These are phyloP conservation scores for Cyclina sinensis DNA, from an alignment of 1,140 invertebrate species.

Conservation along the genomic window DNA sequence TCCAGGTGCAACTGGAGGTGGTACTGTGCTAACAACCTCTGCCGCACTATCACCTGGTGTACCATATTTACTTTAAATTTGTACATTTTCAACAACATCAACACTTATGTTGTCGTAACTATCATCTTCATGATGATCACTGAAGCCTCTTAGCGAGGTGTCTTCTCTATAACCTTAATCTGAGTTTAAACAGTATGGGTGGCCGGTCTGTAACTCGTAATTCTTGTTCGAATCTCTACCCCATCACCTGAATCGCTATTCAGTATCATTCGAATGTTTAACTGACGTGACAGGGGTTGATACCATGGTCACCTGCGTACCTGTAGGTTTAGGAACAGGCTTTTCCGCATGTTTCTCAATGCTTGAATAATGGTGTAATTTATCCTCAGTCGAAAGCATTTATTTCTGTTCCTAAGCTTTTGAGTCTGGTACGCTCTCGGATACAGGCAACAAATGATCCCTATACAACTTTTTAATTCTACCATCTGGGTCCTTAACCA, in stretches of 20 bases:
- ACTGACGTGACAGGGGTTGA: too few species aligned
- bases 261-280: background rate
- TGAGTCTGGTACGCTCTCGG: background rate
- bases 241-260: slow-evolving; percentile 10
- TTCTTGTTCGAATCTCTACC: background rate
- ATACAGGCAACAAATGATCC: background rate
- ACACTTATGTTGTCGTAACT: background rate
- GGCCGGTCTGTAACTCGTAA: background rate
- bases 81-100: background rate
- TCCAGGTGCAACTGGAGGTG: background rate
- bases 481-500: background rate
- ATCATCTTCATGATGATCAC: background rate
- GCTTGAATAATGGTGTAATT: background rate
- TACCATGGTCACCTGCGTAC: too few species aligned
- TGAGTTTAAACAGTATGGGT: background rate
- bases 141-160: background rate
- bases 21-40: background rate
- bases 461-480: background rate
- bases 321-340: background rate
- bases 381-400: background rate
- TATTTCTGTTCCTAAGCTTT: background rate
- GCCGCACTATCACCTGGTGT: background rate
- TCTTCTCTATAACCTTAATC: background rate
- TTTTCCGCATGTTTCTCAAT: background rate
- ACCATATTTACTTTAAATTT: background rate